A percentile compares a stretch with the other conserved stretches of the same genome.
phyloP scores from a whole-genome alignment of 2,797 vertebrate genomes.

The Tamandua tetradactyla region DNA sequence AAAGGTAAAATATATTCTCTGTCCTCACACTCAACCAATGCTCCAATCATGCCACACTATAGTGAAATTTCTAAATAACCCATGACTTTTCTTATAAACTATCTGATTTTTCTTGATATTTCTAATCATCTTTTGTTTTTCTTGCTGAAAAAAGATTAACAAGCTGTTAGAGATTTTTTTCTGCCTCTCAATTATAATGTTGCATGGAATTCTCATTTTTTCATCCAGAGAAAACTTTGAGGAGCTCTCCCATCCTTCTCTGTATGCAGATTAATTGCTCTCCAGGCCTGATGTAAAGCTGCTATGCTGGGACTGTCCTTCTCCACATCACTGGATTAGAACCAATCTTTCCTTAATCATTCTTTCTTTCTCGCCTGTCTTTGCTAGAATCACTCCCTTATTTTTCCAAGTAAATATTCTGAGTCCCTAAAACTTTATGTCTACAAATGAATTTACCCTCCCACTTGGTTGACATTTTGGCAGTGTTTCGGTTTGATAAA shows the following conservation, averaged over 20 bases:
- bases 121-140: conserved; percentile 31
- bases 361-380: neutral
- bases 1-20: neutral
- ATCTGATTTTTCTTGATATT: neutral
- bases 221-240: neutral
- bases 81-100: neutral
- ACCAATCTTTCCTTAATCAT: neutral
- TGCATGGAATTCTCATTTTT: neutral
- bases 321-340: neutral
- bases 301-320: neutral
- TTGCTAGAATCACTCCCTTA: conserved; percentile 29
- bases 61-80: neutral
- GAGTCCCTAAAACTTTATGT: neutral
- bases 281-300: neutral
- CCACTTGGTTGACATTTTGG: conserved; percentile 21
- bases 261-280: too few relatives aligned
- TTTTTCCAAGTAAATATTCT: conserved; percentile 36
- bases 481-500: too few relatives aligned
- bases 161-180: neutral
- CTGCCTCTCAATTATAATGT: neutral
- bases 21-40: neutral
- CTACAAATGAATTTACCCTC: conserved; percentile 47
- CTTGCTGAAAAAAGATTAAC: neutral
- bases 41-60: neutral
- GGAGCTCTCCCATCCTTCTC: neutral